Evolutionary conservation across 2,888 invertebrate species (phyloP).

Genomic region (Drosophila austrosaltans): DNA sequence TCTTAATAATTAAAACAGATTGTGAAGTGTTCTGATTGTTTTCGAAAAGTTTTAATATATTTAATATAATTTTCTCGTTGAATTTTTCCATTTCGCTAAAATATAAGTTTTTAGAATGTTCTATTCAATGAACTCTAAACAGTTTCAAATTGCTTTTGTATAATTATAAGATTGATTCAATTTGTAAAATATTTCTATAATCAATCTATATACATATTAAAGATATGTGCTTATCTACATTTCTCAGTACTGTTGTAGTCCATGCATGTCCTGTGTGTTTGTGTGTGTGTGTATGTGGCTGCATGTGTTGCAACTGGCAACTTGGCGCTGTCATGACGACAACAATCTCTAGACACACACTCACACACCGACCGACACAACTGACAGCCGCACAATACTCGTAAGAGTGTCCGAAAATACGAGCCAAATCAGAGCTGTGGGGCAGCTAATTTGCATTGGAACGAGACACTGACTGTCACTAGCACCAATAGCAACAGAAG

Average conservation of each 20-base stretch:
- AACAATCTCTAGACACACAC: constrained; percentile 38
- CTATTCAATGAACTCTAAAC: too few species aligned
- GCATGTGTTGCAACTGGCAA: constrained; percentile 66
- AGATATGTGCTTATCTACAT: too few species aligned
- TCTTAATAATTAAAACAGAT: too few species aligned
- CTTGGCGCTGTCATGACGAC: constrained; percentile 62
- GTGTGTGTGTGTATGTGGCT: constrained; percentile 16
- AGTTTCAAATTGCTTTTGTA: too few species aligned
- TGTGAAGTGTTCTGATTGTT: too few species aligned
- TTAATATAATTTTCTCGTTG: too few species aligned
- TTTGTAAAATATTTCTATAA: too few species aligned
- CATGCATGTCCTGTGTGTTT: constrained; percentile 55
- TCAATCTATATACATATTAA: too few species aligned
- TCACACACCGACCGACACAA: not conserved
- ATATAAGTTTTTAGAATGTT: too few species aligned
- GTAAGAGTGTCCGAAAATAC: constrained; percentile 63
- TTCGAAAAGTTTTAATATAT: too few species aligned
- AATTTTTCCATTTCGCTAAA: too few species aligned
- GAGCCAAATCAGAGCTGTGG: constrained; percentile 66
- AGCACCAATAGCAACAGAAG: not conserved
- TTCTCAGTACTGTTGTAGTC: not conserved
- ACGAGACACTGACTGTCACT: constrained; percentile 27
- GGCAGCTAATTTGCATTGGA: constrained; percentile 69
- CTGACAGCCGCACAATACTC: constrained; percentile 51
- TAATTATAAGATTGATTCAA: too few species aligned